Percentiles rank a stretch among this genome's conserved stretches.
phyloP scores from a whole-genome alignment of 2,797 vertebrate species.

The Falco biarmicus region DNA sequence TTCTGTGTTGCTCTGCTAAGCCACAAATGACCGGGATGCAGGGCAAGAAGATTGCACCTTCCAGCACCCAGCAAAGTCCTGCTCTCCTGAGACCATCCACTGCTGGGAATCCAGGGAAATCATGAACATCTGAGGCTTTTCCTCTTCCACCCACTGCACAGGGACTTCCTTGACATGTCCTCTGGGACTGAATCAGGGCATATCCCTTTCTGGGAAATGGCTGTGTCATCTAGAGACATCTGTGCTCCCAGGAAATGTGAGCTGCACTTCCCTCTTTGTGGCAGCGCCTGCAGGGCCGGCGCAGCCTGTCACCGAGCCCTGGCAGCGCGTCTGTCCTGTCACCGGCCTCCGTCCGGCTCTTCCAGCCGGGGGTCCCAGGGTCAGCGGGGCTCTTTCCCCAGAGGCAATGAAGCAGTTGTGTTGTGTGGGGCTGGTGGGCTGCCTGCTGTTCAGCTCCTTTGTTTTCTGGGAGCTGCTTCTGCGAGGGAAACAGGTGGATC shows the following conservation, averaged over 20 bases:
- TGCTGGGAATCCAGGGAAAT: background rate
- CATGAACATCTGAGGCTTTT: background rate
- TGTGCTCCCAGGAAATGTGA: background rate
- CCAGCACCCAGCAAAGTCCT: background rate
- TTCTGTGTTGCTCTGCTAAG: background rate
- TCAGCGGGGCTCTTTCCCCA: background rate
- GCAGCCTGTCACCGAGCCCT: accelerated
- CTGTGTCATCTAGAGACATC: background rate
- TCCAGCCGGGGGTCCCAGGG: background rate
- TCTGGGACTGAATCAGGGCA: accelerated
- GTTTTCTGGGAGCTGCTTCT: background rate
- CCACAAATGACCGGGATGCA: background rate
- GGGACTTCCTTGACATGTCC: accelerated
- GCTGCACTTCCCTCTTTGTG: background rate
- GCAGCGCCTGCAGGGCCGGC: background rate
- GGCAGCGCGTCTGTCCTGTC: background rate
- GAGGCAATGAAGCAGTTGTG: background rate
- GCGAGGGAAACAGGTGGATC: constrained; percentile 20
- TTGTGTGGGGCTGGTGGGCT: background rate
- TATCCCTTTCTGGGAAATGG: background rate
- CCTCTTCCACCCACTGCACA: background rate
- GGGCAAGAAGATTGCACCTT: background rate
- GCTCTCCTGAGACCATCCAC: background rate
- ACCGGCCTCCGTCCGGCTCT: background rate
- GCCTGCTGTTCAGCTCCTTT: constrained; percentile 34